A percentile compares a stretch with the other conserved stretches of the same genome.
Conservation (phyloP, 2,797 vertebrate species). For the Xiphorhynchus erythropygius region DNA sequence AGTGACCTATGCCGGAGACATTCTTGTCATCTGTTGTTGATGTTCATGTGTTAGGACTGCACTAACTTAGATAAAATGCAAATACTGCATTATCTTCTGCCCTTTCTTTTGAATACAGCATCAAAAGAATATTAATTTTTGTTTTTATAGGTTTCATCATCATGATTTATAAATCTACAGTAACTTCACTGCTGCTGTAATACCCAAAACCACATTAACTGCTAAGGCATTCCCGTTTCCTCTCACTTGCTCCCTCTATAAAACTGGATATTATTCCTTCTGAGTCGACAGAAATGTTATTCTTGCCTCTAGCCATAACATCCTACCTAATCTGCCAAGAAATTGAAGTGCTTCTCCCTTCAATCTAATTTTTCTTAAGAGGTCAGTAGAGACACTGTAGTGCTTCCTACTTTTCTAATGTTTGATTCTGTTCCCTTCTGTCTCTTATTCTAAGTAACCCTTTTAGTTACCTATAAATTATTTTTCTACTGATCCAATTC, state of each 20-base stretch:
- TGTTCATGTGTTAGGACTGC: constrained; percentile 4
- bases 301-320: constrained; percentile 67
- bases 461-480: constrained; percentile 29
- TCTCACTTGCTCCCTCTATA: constrained; percentile 71
- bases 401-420: constrained; percentile 60
- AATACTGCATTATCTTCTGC: constrained; percentile 4
- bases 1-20: neutral
- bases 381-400: constrained; percentile 69
- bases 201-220: constrained; percentile 61
- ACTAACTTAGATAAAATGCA: constrained; percentile 7
- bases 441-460: constrained; percentile 32
- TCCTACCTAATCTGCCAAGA: constrained; percentile 69
- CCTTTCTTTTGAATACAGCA: constrained; percentile 34
- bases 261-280: constrained; percentile 73
- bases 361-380: constrained; percentile 71
- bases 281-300: constrained; percentile 68
- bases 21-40: neutral
- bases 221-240: constrained; percentile 64
- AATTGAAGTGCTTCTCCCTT: constrained; percentile 72
- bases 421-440: constrained; percentile 63
- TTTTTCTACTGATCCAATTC: constrained; percentile 19
- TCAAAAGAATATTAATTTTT: constrained; percentile 65
- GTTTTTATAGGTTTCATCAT: constrained; percentile 71
- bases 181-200: constrained; percentile 70
- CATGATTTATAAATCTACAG: constrained; percentile 66